Evolutionary conservation across 2,797 vertebrate genomes (phyloP), one percentile per base, ranked within the genome.

Genomic region (Rhadinocentrus ornatus): DNA sequence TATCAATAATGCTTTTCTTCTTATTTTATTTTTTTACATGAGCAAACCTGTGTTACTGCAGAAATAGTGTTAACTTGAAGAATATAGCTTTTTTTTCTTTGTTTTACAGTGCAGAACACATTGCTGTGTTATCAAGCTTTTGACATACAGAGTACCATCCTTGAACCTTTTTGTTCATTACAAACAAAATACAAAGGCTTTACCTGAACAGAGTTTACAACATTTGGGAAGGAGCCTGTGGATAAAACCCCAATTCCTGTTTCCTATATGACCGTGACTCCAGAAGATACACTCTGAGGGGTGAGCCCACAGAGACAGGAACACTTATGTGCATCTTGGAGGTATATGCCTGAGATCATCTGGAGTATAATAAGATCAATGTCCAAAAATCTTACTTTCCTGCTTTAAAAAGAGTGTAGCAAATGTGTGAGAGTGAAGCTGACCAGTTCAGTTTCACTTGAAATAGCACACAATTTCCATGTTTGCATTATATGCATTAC

Each of bases 361-460:
- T 72, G 24, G 63, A 66, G 82, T 78, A 69, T 72, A 83, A 84
- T 82, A 69, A 77, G 73, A 77, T 83, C 75, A 75, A 84, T 76
- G 66, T 55, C 46, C 66, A 64, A 69, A 74, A 66, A 41, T 79
- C 65, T 84, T 71, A 75, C 73, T 44, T 82, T 32, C 20, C 57
- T 22, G 16, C 27, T 26, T 73, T 41, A 46, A 65, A 16, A 50
- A 73, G 53, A 35, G 56, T 62, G 68, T 29, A 66, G 34, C 50
- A 39, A 50, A 75, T 48, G 77, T 41, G 50, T 41, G 16, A 8
- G 22, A 66, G 71, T 59, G 12, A 66, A 69, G 18, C 26, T 1
- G 44, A 12, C 34, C 52, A 12, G 34, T 70, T 39, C 27, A 7
- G 12, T 46, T 56, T 26, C 34, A 16, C 12, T 64, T 54, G 68